These are phyloP conservation scores for Stomatorhinus walkeri DNA, from an alignment of 2,797 vertebrate species.

Conservation along the genomic window DNA sequence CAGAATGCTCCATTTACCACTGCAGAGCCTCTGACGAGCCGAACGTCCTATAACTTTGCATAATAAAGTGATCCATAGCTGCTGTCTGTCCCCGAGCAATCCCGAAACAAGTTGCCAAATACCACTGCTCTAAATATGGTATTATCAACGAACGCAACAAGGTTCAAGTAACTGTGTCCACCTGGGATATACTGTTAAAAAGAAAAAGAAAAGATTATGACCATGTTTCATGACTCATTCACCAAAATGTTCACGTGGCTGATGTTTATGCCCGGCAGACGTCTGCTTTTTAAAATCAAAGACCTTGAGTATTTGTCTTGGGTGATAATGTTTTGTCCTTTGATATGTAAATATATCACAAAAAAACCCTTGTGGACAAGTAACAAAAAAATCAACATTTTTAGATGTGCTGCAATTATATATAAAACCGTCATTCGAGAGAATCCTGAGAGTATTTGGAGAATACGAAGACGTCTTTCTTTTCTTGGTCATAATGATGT, in stretches of 20 bases:
- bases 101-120: not conserved
- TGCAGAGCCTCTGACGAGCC: constrained; percentile 17
- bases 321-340: not conserved
- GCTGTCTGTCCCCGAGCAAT: not conserved
- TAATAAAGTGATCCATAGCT: constrained; percentile 26
- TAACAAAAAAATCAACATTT: constrained; percentile 5
- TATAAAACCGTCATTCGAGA: not conserved
- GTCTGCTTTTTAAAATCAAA: constrained; percentile 5
- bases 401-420: constrained; percentile 8
- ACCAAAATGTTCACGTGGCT: not conserved
- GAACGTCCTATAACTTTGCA: constrained; percentile 18
- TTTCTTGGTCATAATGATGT: constrained; percentile 11
- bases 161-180: not conserved
- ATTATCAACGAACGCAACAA: not conserved
- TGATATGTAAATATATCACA: constrained; percentile 1
- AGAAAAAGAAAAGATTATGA: not conserved
- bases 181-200: not conserved
- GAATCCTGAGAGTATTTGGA: not conserved
- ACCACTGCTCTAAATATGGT: not conserved
- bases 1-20: constrained; percentile 17
- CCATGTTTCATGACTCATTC: not conserved
- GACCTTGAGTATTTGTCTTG: not conserved
- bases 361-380: not conserved
- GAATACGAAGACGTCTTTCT: not conserved
- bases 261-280: not conserved